A percentile compares a stretch with the other conserved stretches of the same genome.
These are phyloP conservation scores for Drosophila dives DNA, from an alignment of 2,888 invertebrate species.

Conservation along the genomic window DNA sequence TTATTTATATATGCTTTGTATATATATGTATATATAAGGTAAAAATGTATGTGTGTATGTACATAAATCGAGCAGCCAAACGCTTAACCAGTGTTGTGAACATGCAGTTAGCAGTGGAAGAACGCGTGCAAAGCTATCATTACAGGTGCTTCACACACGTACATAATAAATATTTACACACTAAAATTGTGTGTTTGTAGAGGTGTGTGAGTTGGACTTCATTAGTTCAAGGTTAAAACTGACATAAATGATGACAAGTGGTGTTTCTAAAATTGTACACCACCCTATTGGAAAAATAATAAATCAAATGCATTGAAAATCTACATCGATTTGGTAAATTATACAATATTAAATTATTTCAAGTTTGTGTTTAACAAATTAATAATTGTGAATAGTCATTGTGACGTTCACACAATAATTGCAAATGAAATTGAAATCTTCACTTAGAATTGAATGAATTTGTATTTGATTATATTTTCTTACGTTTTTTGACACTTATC, in stretches of 20 bases:
- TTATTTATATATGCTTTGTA: slow-evolving; percentile 69
- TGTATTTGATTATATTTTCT: slow-evolving; percentile 47
- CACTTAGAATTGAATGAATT: slow-evolving; percentile 61
- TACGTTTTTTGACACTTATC: slow-evolving; percentile 56
- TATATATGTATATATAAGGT: slow-evolving; percentile 24
- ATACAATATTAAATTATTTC: slow-evolving; percentile 2
- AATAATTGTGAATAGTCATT: slow-evolving; percentile 1
- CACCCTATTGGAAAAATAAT: background rate
- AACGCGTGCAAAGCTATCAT: slow-evolving; percentile 47
- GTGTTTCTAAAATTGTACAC: background rate
- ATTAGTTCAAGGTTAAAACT: slow-evolving; percentile 43
- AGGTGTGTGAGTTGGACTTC: slow-evolving; percentile 10
- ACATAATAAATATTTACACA: slow-evolving; percentile 7
- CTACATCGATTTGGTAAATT: slow-evolving; percentile 16
- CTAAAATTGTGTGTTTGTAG: background rate
- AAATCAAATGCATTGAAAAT: slow-evolving; percentile 7
- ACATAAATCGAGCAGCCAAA: slow-evolving; percentile 1
- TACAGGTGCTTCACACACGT: slow-evolving; percentile 31
- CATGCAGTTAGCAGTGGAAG: slow-evolving; percentile 37
- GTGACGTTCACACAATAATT: slow-evolving; percentile 37
- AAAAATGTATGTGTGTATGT: slow-evolving; percentile 14
- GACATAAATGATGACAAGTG: background rate
- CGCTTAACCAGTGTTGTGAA: slow-evolving; percentile 16
- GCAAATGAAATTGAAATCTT: slow-evolving; percentile 68
- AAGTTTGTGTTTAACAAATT: slow-evolving; percentile 11